These are phyloP conservation scores for Betta splendens DNA, from an alignment of 2,797 vertebrate species.

Conservation along the genomic window DNA sequence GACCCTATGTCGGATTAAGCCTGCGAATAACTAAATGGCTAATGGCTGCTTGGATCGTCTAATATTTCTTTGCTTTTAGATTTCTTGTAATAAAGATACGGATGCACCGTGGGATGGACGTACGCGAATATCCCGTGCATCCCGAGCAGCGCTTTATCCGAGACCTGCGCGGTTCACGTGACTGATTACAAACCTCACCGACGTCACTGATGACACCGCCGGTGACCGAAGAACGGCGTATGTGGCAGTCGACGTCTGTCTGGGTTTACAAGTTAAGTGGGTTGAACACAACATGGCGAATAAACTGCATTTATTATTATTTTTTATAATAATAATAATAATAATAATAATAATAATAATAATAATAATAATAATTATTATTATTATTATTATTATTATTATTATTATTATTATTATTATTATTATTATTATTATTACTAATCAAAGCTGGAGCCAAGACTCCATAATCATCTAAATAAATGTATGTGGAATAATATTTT, in stretches of 20 bases:
- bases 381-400: neutral
- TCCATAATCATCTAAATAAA: too few relatives aligned
- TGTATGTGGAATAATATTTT: too few relatives aligned
- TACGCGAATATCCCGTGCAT: conserved; percentile 17
- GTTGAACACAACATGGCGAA: too few relatives aligned
- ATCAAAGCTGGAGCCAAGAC: too few relatives aligned
- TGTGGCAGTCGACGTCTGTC: conserved; percentile 4
- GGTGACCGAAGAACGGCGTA: conserved; percentile 32
- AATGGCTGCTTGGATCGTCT: neutral
- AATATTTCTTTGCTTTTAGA: neutral
- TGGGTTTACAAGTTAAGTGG: neutral
- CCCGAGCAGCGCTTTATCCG: conserved; percentile 71
- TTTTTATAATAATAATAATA: neutral
- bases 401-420: neutral
- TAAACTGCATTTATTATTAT: too few relatives aligned
- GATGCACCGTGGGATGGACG: conserved; percentile 9
- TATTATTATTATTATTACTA: too few relatives aligned
- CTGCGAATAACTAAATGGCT: neutral
- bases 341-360: neutral
- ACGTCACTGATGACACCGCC: conserved; percentile 73
- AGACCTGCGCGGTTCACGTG: conserved; percentile 78
- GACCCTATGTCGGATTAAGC: conserved; percentile 23
- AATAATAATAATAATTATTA: too few relatives aligned
- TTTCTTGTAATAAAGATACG: neutral
- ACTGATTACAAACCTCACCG: conserved; percentile 70